Conservation (phyloP, 2,888 invertebrate species). For the Drosophila meridiana region DNA sequence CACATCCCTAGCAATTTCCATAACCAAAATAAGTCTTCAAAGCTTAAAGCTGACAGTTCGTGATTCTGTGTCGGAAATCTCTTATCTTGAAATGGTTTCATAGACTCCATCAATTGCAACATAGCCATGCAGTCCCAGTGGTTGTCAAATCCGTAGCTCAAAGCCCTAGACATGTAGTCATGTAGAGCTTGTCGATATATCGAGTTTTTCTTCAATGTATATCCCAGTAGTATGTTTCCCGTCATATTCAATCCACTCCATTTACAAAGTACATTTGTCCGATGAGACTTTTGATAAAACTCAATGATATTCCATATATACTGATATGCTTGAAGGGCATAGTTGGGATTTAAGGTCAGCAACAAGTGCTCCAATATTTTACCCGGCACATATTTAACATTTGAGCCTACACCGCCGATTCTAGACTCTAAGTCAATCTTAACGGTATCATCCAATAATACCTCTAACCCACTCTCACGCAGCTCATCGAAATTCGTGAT, state of each 20-base stretch:
- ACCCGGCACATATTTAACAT: neutral
- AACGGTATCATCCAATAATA: neutral
- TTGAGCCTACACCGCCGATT: neutral
- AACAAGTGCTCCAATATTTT: neutral
- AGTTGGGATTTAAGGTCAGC: neutral
- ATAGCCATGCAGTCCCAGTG: conserved; percentile 2
- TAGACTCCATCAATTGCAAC: neutral
- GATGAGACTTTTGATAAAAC: neutral
- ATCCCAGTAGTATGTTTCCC: neutral
- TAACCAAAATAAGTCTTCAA: conserved; percentile 10
- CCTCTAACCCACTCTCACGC: conserved; percentile 3
- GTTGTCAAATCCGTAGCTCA: neutral
- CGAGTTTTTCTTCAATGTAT: conserved; percentile 5
- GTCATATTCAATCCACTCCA: neutral
- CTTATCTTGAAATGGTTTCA: neutral
- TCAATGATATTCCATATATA: neutral
- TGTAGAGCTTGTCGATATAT: conserved; percentile 10
- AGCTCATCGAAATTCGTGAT: conserved; percentile 33
- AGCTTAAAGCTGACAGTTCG: neutral
- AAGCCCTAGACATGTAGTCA: conserved; percentile 1
- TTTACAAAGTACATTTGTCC: conserved; percentile 1
- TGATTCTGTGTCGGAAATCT: neutral
- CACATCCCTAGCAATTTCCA: conserved; percentile 11
- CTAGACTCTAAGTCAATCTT: neutral
- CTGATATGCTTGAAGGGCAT: neutral